phyloP scores from a whole-genome alignment of 2,888 invertebrate species.

The Ditylenchus weischeri region DNA sequence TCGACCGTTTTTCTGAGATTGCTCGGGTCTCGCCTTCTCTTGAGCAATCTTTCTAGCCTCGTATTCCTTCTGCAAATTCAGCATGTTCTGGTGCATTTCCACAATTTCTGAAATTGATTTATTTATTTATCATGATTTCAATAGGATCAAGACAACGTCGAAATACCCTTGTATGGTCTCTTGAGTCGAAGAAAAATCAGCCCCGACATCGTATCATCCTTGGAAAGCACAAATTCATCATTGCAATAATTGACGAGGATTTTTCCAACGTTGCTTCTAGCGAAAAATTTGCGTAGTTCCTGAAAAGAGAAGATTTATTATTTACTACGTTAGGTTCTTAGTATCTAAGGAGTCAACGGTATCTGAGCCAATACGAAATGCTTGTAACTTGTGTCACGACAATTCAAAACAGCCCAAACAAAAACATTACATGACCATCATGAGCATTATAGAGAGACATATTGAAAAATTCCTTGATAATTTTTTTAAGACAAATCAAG shows the following conservation, averaged over 20 bases:
- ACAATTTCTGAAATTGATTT: neutral
- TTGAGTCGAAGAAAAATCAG: constrained; percentile 4
- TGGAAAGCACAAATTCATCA: constrained; percentile 9
- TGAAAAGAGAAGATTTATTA: neutral
- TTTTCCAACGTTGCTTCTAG: neutral
- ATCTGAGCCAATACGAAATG: too few relatives aligned
- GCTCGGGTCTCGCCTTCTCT: too few relatives aligned
- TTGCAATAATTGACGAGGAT: neutral
- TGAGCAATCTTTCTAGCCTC: neutral
- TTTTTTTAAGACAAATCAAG: too few relatives aligned
- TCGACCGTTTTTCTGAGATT: neutral
- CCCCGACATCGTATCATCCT: constrained; percentile 6
- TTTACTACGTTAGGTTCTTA: too few relatives aligned
- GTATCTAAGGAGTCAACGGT: too few relatives aligned
- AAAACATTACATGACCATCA: too few relatives aligned
- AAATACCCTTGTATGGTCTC: constrained; percentile 1
- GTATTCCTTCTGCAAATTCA: constrained; percentile 4
- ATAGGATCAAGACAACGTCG: too few relatives aligned
- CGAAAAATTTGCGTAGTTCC: constrained; percentile 8
- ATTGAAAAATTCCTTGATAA: too few relatives aligned
- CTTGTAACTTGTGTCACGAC: too few relatives aligned
- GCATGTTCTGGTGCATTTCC: neutral
- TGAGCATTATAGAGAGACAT: too few relatives aligned
- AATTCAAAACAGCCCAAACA: too few relatives aligned
- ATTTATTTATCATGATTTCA: neutral